phyloP scores from a whole-genome alignment of 2,113 vertebrate species.

The Pollimyrus isidori region DNA sequence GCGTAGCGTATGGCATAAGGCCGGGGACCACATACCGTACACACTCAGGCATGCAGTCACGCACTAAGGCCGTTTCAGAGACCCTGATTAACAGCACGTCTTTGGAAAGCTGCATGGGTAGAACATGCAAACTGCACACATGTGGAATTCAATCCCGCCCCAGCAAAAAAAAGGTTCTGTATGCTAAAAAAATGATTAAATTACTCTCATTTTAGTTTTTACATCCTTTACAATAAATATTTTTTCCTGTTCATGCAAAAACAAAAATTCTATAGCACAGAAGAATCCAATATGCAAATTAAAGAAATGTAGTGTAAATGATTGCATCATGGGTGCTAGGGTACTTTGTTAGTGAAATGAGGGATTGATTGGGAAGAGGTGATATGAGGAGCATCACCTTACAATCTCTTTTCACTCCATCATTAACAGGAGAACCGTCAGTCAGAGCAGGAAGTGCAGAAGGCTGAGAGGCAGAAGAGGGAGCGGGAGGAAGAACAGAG shows the following conservation, averaged over 20 bases:
- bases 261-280: not conserved
- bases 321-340: not conserved
- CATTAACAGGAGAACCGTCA: slow-evolving; percentile 46
- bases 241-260: not conserved
- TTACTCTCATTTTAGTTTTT: not conserved
- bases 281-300: not conserved
- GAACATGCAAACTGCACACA: not conserved
- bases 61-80: not conserved
- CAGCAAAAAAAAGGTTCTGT: not conserved
- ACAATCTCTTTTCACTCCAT: not conserved
- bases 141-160: not conserved
- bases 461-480: not conserved
- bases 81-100: not conserved
- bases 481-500: not conserved
- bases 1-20: not conserved
- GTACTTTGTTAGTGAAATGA: not conserved
- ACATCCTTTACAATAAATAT: not conserved
- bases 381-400: not conserved
- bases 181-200: not conserved
- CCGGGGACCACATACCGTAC: not conserved
- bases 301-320: not conserved
- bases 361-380: not conserved
- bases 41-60: not conserved
- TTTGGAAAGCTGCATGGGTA: not conserved
- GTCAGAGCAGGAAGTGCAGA: slow-evolving; percentile 36